Evolutionary conservation across 2,888 invertebrate species (phyloP).

Genomic region (Brachycybe producta): DNA sequence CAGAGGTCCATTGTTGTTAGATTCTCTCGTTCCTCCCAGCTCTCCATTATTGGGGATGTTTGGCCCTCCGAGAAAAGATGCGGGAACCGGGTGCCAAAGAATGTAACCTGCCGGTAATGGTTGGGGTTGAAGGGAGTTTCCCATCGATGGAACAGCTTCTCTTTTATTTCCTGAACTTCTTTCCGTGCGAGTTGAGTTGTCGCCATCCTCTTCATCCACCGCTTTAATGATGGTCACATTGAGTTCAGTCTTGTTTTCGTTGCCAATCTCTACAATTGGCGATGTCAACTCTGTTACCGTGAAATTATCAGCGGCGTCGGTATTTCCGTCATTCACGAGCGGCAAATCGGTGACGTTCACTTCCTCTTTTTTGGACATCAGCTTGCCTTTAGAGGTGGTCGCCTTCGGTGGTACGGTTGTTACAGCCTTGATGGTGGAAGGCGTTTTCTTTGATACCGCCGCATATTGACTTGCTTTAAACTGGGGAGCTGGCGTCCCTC

Average conservation of each 20-base stretch:
- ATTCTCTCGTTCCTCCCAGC: no score
- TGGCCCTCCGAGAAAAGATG: slow-evolving; percentile 1
- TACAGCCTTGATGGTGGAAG: not conserved
- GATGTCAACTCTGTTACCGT: no score
- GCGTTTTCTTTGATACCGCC: no score
- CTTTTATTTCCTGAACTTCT: slow-evolving; percentile 1
- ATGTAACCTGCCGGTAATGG: slow-evolving; percentile 16
- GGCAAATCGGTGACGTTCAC: not conserved
- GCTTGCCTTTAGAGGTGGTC: not conserved
- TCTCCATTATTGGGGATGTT: no score
- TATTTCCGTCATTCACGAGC: no score
- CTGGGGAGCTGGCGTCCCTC: not conserved
- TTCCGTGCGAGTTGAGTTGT: no score
- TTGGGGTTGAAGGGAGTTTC: not conserved
- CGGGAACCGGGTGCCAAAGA: slow-evolving; percentile 15
- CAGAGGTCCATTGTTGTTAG: no score
- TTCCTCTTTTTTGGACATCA: not conserved
- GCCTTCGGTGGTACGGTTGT: not conserved
- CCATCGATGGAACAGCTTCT: not conserved
- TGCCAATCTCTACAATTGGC: no score
- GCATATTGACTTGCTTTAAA: not conserved
- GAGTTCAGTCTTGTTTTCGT: no score
- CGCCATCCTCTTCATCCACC: no score
- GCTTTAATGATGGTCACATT: no score
- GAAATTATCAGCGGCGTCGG: no score